Evolutionary conservation across 2,797 vertebrate species (phyloP), one percentile per base, ranked within the genome.

Genomic region (Gouania willdenowi): DNA sequence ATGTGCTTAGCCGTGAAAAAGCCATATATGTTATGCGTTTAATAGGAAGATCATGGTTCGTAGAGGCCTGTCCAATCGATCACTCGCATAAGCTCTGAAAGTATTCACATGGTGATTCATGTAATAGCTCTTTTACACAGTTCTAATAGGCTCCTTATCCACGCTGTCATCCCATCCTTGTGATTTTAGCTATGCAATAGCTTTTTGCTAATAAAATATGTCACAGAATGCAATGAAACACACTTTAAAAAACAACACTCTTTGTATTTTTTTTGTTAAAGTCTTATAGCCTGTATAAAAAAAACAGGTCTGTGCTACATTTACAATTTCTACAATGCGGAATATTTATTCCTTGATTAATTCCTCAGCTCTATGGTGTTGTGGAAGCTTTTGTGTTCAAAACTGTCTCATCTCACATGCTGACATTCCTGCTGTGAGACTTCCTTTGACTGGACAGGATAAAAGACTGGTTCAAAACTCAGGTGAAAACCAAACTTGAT

Each of bases 401-500:
- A 34, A 22, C 30, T 19, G 42, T 41, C 71, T 53, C 30, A 36
- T 63, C 43, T 71, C 23, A 44, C 49, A 43, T 9, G 10, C 36
- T 34, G 45, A 58, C 34, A 50, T 34, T 61, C 24, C 4, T 13
- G 26, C 40, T 25, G 8, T 26, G 27, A 15, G 48, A 43, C 58
- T 50, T 59, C 58, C 53, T 51, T 39, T 54, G 39, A 54, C 11
- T 37, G 23, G 43, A 53, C 33, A 41, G 48, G 26, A 21, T 21
- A 39, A 35, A 32, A 47, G 58, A 48, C 58, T 61, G 41, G 67
- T 55, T 60, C 74, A 72, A 44, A 56, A 61, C 45, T 43, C 54
- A 71, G 72, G 74, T 75, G 60, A 59, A 75, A 51, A 53, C 52
- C 30, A 50, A 57, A 55, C 52, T 39, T 64, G 56, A 75, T 69